These are phyloP conservation scores for Bombyx mandarina DNA, from an alignment of 1,140 invertebrate genomes.

Conservation along the genomic window DNA sequence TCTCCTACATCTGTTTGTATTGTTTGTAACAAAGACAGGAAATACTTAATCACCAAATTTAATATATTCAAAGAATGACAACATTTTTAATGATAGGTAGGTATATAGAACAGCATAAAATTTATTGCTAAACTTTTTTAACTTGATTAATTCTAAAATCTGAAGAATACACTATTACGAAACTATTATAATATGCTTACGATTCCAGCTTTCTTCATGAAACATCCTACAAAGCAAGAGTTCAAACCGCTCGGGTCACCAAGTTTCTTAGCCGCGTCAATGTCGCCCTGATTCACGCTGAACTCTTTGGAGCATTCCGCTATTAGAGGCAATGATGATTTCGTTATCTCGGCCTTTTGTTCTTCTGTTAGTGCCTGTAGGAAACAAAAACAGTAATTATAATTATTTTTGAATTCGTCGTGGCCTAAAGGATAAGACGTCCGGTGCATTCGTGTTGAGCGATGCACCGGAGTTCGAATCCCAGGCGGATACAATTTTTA, in stretches of 20 bases:
- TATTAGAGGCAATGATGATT: slow-evolving; percentile 6
- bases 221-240: slow-evolving; percentile 10
- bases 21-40: too few species aligned
- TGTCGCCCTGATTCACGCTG: slow-evolving; percentile 4
- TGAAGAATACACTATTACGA: background rate
- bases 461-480: too few species aligned
- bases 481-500: too few species aligned
- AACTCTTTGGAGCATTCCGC: slow-evolving; percentile 8
- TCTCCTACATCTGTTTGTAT: too few species aligned
- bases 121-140: background rate
- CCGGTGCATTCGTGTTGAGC: too few species aligned
- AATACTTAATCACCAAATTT: too few species aligned
- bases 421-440: too few species aligned
- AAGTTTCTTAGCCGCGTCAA: slow-evolving; percentile 7
- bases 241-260: slow-evolving; percentile 5
- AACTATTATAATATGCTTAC: slow-evolving; percentile 7
- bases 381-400: background rate
- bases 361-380: slow-evolving; percentile 2
- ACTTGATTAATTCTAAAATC: background rate
- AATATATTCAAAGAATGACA: too few species aligned
- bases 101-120: background rate
- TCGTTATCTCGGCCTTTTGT: slow-evolving; percentile 6
- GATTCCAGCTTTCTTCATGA: slow-evolving; percentile 11
- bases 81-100: too few species aligned
- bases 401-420: too few species aligned